Evolutionary conservation across 2,797 vertebrate species (phyloP).

Genomic region (Sebastes reedi): DNA sequence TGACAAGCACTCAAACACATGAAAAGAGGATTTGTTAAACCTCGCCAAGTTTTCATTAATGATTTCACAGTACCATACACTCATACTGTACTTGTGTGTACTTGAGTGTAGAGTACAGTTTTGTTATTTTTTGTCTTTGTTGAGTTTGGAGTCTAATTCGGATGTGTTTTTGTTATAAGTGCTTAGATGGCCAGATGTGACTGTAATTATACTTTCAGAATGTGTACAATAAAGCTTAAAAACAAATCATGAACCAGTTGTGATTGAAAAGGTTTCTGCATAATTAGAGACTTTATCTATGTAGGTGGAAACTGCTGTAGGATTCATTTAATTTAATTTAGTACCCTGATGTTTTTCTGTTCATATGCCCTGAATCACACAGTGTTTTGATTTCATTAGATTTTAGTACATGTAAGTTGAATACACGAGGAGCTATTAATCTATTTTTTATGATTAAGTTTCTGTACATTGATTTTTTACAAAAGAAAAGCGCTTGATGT

Average conservation of each 20-base stretch:
- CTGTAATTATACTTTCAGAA: neutral
- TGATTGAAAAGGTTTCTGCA: neutral
- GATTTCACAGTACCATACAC: neutral
- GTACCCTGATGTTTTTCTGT: neutral
- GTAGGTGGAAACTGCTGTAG: neutral
- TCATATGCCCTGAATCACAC: neutral
- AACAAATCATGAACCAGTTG: neutral
- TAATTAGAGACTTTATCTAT: neutral
- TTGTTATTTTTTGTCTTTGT: neutral
- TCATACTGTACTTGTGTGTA: neutral
- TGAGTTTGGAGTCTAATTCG: neutral
- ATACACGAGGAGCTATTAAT: neutral
- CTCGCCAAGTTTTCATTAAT: neutral
- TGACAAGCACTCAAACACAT: neutral
- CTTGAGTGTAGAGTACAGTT: neutral
- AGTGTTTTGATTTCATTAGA: neutral
- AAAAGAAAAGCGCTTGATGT: slow-evolving; percentile 37
- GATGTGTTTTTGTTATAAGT: neutral
- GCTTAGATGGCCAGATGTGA: neutral
- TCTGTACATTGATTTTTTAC: slow-evolving; percentile 29
- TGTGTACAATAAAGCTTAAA: neutral
- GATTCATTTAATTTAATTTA: neutral
- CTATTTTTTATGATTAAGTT: slow-evolving; percentile 25
- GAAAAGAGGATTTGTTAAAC: neutral
- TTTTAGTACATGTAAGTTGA: neutral